Base-by-base conservation (phyloP, 2,888 invertebrate genomes). In the Aquatica leii region DNA sequence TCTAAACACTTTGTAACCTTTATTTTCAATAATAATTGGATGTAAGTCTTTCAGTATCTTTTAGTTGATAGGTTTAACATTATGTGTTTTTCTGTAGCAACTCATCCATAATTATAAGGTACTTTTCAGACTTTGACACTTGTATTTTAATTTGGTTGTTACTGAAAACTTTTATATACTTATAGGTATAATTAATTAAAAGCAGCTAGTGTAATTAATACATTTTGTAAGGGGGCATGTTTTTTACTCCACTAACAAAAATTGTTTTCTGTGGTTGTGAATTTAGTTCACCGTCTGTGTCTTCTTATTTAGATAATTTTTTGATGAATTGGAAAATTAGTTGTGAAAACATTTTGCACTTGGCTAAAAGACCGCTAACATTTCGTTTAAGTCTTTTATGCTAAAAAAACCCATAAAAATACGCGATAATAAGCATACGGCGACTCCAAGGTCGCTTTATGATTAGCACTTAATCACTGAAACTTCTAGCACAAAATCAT, bases 21-120 rank as follows among this genome's bases (percentile, higher is more conserved):
- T 11, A 21, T 43, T 20, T 2, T 56, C 12, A 15, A 56, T 43
- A 31, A 48, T 53, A 21, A 65, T 50, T 9, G 53, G 65, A 50
- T 69, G 69, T 12, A 69, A 43, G 1, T 49, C 49, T 65, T 65
- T 66, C 3, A 71, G 20, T 18, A 71, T 65, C 41, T 48, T 68
- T 68, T 35, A 35, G 34, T 49, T 68, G 68, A 49, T 68, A 71
- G 1, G 67, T 68, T 51, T 63, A 59, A 24, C 63, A 66, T 15
- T 64, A 53, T 2, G 64, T 55, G 0, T 59, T 59, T 50, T 58
- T 59, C 18, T 54, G 53, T 37, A 63, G n/a, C n/a, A n/a, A n/a
- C n/a, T n/a, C n/a, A n/a, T n/a, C n/a, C n/a, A n/a, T n/a, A n/a
- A n/a, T n/a, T 48, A 51, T 46, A n/a, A 56, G 48, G 20, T 64